These are phyloP conservation scores for Bradypodion ventrale DNA, from an alignment of 2,797 vertebrate genomes.

Conservation along the genomic window DNA sequence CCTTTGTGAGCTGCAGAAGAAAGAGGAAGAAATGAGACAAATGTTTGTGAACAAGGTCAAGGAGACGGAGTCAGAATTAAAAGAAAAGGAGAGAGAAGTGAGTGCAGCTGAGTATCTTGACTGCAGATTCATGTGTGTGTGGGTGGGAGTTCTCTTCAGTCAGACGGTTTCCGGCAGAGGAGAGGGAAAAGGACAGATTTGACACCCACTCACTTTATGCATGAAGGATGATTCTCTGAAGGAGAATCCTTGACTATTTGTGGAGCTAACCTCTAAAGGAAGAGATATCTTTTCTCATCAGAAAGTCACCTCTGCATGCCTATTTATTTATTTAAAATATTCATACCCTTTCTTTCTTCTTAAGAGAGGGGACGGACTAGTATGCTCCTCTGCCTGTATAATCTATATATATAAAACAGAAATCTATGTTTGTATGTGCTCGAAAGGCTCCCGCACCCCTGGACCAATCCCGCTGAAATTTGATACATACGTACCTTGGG, in stretches of 20 bases:
- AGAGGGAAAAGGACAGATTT: neutral
- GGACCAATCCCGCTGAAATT: too few species aligned
- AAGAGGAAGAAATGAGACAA: conserved; percentile 98
- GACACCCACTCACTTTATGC: neutral
- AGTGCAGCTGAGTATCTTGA: conserved; percentile 57
- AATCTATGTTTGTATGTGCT: too few species aligned
- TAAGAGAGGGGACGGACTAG: too few species aligned
- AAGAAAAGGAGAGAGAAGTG: conserved; percentile 97
- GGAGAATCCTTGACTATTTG: neutral
- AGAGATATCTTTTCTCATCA: too few species aligned
- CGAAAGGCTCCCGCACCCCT: too few species aligned
- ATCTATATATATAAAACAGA: too few species aligned
- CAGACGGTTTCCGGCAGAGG: neutral
- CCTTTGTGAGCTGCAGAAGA: conserved; percentile 91
- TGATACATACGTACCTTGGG: too few species aligned
- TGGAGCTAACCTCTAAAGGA: neutral
- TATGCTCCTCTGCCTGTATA: too few species aligned
- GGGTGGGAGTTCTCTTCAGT: neutral
- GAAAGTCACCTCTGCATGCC: too few species aligned
- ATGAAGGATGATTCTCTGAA: neutral
- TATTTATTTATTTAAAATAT: too few species aligned
- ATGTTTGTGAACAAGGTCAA: conserved; percentile 99
- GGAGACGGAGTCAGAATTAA: conserved; percentile 95
- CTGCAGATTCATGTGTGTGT: neutral
- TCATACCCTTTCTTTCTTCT: too few species aligned